Conservation (phyloP, 1,140 invertebrate species). For the Saxidomus purpurata region DNA sequence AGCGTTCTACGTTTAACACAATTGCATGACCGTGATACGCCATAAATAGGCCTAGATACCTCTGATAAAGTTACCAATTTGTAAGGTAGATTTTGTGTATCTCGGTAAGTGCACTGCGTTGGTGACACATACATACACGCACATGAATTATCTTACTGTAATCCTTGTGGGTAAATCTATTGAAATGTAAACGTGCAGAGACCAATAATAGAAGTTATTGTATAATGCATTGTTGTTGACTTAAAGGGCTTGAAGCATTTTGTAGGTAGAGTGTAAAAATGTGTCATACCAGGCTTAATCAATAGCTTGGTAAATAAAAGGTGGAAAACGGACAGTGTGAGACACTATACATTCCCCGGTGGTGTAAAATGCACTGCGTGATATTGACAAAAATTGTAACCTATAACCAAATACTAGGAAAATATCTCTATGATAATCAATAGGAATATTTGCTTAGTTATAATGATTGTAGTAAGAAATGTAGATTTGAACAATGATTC, state of each 20-base stretch:
- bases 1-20: constrained; percentile 1
- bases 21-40: constrained; percentile 50
- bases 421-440: not conserved
- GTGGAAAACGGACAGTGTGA: not conserved
- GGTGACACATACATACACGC: not conserved
- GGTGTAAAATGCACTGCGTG: constrained; percentile 48
- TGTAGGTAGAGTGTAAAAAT: constrained; percentile 57
- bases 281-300: constrained; percentile 32
- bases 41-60: constrained; percentile 8
- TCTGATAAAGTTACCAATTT: not conserved
- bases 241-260: constrained; percentile 45
- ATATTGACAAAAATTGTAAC: constrained; percentile 20
- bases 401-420: not conserved
- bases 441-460: not conserved
- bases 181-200: constrained; percentile 43
- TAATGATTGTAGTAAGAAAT: too few relatives aligned
- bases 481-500: too few relatives aligned
- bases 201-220: constrained; percentile 53
- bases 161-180: constrained; percentile 53
- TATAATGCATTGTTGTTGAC: constrained; percentile 53
- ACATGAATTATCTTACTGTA: constrained; percentile 16
- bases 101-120: not conserved
- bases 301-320: constrained; percentile 52
- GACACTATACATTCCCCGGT: not conserved
- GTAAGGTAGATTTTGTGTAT: constrained; percentile 23